Evolutionary conservation across 2,113 vertebrate genomes (phyloP).

Genomic region (Thomomys bottae): DNA sequence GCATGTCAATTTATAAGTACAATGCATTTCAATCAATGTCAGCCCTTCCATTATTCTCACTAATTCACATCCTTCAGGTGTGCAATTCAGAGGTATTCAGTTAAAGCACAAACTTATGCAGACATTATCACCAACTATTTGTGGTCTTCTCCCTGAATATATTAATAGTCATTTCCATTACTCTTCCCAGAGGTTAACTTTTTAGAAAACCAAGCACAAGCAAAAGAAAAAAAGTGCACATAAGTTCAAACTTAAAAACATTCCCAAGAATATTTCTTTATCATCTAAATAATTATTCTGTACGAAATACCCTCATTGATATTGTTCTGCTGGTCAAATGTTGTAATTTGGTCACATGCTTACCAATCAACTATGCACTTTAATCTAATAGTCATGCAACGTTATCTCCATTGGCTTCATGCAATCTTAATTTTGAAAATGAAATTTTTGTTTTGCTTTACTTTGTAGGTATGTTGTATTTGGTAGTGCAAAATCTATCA

Average conservation of each 20-base stretch:
- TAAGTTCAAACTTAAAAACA: not conserved
- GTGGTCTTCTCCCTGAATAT: not conserved
- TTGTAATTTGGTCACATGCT: not conserved
- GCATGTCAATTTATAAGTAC: too few relatives aligned
- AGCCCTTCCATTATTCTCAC: too few relatives aligned
- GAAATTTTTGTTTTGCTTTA: not conserved
- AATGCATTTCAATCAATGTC: too few relatives aligned
- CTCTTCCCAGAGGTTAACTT: not conserved
- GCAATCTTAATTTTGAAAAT: constrained; percentile 21
- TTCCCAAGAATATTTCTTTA: not conserved
- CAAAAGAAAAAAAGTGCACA: not conserved
- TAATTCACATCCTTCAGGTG: not conserved
- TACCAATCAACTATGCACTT: not conserved
- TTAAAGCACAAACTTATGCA: not conserved
- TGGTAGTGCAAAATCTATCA: not conserved
- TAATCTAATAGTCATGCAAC: not conserved
- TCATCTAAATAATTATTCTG: not conserved
- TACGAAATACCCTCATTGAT: not conserved
- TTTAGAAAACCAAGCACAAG: not conserved
- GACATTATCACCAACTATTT: not conserved
- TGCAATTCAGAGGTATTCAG: not conserved
- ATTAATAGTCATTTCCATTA: not conserved
- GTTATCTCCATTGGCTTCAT: not conserved
- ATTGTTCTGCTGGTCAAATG: not conserved
- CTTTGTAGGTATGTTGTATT: not conserved